A percentile compares a stretch with the other conserved stretches of the same genome.
These are phyloP conservation scores for Heterotis niloticus DNA, from an alignment of 2,113 vertebrate genomes.

Conservation along the genomic window DNA sequence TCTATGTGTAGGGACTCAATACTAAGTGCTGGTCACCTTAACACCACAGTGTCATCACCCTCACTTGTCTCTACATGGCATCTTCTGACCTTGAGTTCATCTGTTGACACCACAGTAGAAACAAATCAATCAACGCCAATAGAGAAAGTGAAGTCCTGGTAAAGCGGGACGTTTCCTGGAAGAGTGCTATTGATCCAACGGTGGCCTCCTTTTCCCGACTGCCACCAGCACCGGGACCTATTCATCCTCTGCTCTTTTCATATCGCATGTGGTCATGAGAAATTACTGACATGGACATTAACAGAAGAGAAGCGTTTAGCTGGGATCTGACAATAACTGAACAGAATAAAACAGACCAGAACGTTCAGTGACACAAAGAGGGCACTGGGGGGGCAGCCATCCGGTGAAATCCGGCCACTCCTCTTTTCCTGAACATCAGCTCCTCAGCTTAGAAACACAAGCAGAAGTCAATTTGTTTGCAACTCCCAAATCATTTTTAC, in stretches of 20 bases:
- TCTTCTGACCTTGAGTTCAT: slow-evolving; percentile 13
- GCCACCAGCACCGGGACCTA: slow-evolving; percentile 9
- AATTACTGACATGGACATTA: too few relatives aligned
- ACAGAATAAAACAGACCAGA: slow-evolving; percentile 2
- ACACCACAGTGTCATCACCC: not conserved
- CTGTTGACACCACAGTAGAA: slow-evolving; percentile 17
- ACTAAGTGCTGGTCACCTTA: not conserved
- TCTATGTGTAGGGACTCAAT: not conserved
- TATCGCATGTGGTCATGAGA: too few relatives aligned
- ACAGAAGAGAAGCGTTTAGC: not conserved
- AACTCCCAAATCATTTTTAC: too few relatives aligned
- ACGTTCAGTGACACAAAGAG: too few relatives aligned
- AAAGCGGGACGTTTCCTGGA: slow-evolving; percentile 21
- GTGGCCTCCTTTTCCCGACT: slow-evolving; percentile 21
- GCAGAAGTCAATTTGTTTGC: too few relatives aligned
- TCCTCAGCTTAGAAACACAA: too few relatives aligned
- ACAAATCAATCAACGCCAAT: slow-evolving; percentile 25
- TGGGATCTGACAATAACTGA: slow-evolving; percentile 8
- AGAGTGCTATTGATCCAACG: slow-evolving; percentile 17
- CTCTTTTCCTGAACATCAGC: too few relatives aligned
- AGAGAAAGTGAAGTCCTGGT: slow-evolving; percentile 4
- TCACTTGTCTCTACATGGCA: not conserved
- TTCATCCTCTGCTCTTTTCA: not conserved
- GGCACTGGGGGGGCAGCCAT: too few relatives aligned
- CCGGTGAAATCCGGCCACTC: too few relatives aligned